These are phyloP conservation scores for Microvelia longipes DNA, from an alignment of 1,140 invertebrate species.

Conservation along the genomic window DNA sequence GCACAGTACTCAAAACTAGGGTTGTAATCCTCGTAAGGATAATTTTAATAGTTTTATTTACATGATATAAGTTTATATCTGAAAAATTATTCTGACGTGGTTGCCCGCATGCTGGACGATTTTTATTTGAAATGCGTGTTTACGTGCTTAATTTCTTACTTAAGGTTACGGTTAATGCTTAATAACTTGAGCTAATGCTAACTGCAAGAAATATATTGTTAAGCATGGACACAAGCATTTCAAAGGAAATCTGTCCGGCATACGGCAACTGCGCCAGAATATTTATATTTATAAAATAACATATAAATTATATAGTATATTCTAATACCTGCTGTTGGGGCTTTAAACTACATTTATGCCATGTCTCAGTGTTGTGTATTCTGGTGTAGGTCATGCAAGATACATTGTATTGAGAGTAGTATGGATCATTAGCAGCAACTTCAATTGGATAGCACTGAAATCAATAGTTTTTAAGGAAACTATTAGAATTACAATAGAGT, in stretches of 20 bases:
- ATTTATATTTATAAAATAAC: background rate
- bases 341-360: constrained; percentile 30
- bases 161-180: background rate
- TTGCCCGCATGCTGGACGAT: no score
- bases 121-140: no score
- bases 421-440: constrained; percentile 64
- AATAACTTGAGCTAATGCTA: background rate
- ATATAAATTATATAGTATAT: background rate
- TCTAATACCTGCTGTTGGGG: constrained; percentile 54
- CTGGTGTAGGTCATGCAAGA: constrained; percentile 75
- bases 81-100: no score
- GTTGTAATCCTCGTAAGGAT: no score
- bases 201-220: background rate
- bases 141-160: no score
- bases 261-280: background rate
- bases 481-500: no score
- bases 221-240: background rate
- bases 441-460: constrained; percentile 57
- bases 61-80: no score
- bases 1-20: no score
- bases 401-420: constrained; percentile 48
- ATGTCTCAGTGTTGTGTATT: constrained; percentile 52
- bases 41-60: no score
- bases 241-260: background rate
- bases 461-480: no score